Conservation (phyloP, 2,888 invertebrate genomes). For the Gisinianus flammeolus region DNA sequence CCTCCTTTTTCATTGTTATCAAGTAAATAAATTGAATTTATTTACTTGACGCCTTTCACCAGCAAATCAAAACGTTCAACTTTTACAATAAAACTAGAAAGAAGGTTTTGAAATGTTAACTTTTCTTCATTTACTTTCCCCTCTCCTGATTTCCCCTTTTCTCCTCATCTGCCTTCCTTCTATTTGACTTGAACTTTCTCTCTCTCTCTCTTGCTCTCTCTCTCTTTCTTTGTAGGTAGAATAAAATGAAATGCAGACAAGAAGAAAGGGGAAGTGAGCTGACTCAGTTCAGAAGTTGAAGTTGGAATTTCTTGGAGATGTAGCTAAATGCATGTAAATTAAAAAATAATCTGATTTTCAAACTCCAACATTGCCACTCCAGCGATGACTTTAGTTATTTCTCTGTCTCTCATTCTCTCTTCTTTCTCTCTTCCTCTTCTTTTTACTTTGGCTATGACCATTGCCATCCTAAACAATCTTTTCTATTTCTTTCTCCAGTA, state of each 20-base stretch:
- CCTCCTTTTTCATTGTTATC: background rate
- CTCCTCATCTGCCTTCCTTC: background rate
- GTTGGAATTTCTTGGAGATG: background rate
- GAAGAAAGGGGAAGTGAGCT: background rate
- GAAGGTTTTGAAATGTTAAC: slow-evolving; percentile 4
- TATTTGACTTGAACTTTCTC: slow-evolving; percentile 17
- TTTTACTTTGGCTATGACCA: too few relatives aligned
- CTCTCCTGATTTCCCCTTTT: background rate
- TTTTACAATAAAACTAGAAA: slow-evolving; percentile 2
- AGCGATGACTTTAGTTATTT: too few relatives aligned
- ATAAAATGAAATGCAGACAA: too few relatives aligned
- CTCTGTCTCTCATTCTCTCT: background rate
- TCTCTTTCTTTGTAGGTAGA: too few relatives aligned
- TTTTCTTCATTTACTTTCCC: slow-evolving; percentile 13
- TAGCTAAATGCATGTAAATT: slow-evolving; percentile 13
- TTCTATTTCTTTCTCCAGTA: too few relatives aligned
- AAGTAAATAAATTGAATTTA: slow-evolving; percentile 10
- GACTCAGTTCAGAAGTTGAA: background rate
- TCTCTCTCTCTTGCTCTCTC: background rate
- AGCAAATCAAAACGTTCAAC: slow-evolving; percentile 2
- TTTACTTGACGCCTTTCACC: background rate
- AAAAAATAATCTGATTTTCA: slow-evolving; percentile 20
- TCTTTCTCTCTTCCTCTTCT: background rate
- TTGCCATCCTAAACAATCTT: too few relatives aligned
- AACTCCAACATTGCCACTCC: too few relatives aligned